phyloP scores from a whole-genome alignment of 53 echinoderm and acorn worm species.

The Actinopyga echinites region DNA sequence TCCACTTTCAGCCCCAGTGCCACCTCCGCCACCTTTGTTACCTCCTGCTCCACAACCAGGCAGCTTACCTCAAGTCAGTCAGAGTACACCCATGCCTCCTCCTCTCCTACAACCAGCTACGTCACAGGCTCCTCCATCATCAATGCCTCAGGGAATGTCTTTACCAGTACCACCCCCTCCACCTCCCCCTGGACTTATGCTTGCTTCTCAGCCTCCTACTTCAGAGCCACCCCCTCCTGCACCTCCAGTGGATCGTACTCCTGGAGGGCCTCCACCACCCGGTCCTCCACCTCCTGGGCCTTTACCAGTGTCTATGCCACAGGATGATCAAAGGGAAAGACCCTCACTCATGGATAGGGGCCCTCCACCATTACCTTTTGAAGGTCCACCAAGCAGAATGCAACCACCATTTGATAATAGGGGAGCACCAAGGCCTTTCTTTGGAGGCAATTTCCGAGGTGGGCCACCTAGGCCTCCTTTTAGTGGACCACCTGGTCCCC shows the following conservation, averaged over 20 bases:
- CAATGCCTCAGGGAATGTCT: conserved; percentile 9
- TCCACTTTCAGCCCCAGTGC: neutral
- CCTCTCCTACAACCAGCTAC: conserved; percentile 16
- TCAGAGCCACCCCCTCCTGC: conserved; percentile 25
- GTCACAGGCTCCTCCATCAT: neutral
- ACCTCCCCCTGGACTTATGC: conserved; percentile 14
- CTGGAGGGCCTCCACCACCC: neutral
- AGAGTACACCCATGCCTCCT: conserved; percentile 18
- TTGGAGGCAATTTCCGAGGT: conserved; percentile 5
- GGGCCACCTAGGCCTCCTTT: neutral
- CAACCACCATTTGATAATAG: conserved; percentile 41
- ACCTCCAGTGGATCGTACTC: conserved; percentile 2
- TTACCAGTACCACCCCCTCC: conserved; percentile 21
- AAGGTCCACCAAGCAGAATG: conserved; percentile 23
- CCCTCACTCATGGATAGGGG: neutral
- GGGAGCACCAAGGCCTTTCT: conserved; percentile 12
- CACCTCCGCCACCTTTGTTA: conserved; percentile 60
- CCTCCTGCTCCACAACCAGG: conserved; percentile 6
- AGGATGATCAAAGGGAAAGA: conserved; percentile 11
- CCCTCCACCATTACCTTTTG: conserved; percentile 30
- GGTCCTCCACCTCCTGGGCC: conserved; percentile 20
- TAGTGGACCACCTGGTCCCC: neutral
- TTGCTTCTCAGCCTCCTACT: neutral
- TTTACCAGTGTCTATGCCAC: neutral
- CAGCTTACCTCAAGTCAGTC: conserved; percentile 4